These are phyloP conservation scores for Atherix ibis DNA, from an alignment of 2,888 invertebrate species.

Conservation along the genomic window DNA sequence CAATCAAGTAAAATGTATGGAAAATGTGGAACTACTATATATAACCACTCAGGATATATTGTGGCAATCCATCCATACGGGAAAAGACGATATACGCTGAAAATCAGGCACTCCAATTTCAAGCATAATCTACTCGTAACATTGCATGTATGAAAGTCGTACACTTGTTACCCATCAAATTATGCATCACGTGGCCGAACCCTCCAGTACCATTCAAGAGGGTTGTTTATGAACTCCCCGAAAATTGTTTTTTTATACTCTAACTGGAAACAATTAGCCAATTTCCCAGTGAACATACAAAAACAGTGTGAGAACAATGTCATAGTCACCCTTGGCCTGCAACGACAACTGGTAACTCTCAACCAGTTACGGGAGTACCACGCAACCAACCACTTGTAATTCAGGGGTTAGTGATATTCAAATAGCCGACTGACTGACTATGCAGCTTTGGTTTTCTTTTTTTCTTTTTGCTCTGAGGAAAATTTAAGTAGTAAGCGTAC, in stretches of 20 bases:
- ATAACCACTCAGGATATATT: too few relatives aligned
- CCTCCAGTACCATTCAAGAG: constrained; percentile 11
- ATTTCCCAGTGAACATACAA: constrained; percentile 14
- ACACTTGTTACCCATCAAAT: constrained; percentile 19
- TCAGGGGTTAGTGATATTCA: too few relatives aligned
- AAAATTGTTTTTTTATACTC: constrained; percentile 16
- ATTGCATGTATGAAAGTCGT: constrained; percentile 5
- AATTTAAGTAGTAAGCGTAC: too few relatives aligned
- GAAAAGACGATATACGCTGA: constrained; percentile 6
- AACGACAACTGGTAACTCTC: too few relatives aligned
- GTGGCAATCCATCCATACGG: too few relatives aligned
- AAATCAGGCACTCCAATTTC: constrained; percentile 12
- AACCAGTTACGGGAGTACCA: too few relatives aligned
- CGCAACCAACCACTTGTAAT: too few relatives aligned
- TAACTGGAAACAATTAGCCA: constrained; percentile 18
- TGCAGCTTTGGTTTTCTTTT: too few relatives aligned
- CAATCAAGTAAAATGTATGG: too few relatives aligned
- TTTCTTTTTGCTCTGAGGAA: too few relatives aligned
- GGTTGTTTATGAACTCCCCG: constrained; percentile 5
- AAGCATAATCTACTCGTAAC: constrained; percentile 9
- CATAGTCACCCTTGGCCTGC: background rate
- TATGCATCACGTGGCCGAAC: constrained; percentile 18
- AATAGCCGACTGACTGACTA: too few relatives aligned
- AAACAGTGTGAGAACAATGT: background rate
- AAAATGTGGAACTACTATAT: too few relatives aligned